phyloP scores from a whole-genome alignment of 2,797 vertebrate species.

The Acipenser ruthenus region DNA sequence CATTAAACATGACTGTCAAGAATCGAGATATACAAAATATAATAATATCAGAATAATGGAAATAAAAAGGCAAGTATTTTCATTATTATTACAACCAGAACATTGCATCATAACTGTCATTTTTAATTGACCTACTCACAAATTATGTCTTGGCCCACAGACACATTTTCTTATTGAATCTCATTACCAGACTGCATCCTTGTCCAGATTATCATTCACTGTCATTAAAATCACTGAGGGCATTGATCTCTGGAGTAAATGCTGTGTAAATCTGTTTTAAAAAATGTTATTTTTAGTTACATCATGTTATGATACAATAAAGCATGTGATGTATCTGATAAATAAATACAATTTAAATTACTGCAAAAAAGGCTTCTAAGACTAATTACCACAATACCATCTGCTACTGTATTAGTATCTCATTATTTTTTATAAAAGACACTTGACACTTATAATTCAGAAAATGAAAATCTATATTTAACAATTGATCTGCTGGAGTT shows the following conservation, averaged over 20 bases:
- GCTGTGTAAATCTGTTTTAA: not conserved
- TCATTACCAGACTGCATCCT: conserved; percentile 27
- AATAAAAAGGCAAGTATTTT: conserved; percentile 2
- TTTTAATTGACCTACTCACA: conserved; percentile 34
- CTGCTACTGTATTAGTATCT: not conserved
- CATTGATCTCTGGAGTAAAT: not conserved
- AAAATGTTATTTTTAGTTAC: not conserved
- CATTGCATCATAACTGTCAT: conserved; percentile 28
- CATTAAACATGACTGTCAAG: too few species aligned
- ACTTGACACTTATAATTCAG: not conserved
- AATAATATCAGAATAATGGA: not conserved
- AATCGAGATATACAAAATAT: too few species aligned
- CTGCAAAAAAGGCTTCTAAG: not conserved
- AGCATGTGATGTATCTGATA: not conserved
- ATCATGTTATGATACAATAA: not conserved
- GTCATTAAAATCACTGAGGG: conserved; percentile 19
- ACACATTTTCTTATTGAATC: conserved; percentile 22
- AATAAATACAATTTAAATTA: not conserved
- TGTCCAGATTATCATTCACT: conserved; percentile 30
- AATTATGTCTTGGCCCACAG: conserved; percentile 23
- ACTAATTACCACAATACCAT: not conserved
- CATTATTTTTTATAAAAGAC: not conserved
- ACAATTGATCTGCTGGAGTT: not conserved
- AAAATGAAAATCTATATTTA: not conserved
- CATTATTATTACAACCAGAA: conserved; percentile 16